Base-by-base conservation (phyloP, 92 coral and sea anemone genomes). In the Epizoanthus rinbou region DNA sequence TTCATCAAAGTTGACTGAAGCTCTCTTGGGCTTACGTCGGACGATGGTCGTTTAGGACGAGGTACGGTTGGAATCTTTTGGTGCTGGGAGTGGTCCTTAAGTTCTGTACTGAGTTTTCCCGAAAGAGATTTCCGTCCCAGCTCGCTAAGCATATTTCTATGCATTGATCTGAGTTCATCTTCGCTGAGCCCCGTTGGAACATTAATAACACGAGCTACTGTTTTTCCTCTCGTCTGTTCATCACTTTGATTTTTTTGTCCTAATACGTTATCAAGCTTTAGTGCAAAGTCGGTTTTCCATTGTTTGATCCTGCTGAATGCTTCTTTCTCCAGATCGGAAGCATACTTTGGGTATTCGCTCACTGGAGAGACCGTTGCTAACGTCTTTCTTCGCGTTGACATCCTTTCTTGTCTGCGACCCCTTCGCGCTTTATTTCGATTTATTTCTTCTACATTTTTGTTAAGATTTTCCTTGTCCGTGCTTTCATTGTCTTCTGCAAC, bases 271-370 rank as follows among this genome's bases (percentile, higher is more conserved):
- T 88, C 64, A 15, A 88, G 75, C 82, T 88, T 88, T 53, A 59
- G 73, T n/a, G 88, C 88, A 60, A 88, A 88, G 19, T 68, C 76
- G 17, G 78, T 69, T 43, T 88, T 88, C 91, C 91, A 88, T 57
- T 88, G 25, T 52, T 62, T 88, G 4, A 88, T 88, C 43, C 73
- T 88, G 28, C 81, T 64, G 72, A 88, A 84, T 19, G 88, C 91
- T 65, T 88, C 85, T 31, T 85, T 85, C 39, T 88, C 91, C 43
- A 88, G 82, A n/a, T 84, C 79, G n/a, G 91, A 88, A 28, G 91
- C 91, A 41, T 85, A 88, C 66, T 88, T 88, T 3, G 91, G 59
- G 52, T 57, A 70, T 43, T 88, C 91, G 2, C 18, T 64, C 56
- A 79, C 18, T 22, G 91, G 83, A 18, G 83, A 72, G 1, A 5